Base-by-base conservation (phyloP, 2,888 invertebrate genomes). In the Lypha dubia region DNA sequence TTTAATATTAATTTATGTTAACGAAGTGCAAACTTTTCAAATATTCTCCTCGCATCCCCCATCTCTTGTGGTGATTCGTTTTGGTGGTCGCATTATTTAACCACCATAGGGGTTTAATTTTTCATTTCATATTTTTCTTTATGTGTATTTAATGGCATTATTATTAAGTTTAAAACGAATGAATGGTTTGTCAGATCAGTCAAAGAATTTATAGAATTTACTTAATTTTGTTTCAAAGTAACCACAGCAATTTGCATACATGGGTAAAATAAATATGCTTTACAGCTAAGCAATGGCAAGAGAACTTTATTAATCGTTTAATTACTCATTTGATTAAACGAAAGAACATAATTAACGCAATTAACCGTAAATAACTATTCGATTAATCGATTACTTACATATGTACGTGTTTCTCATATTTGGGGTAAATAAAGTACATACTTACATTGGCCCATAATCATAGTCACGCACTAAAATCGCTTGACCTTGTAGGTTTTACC, bases 11-110 rank as follows among this genome's bases (percentile, higher is more conserved):
- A 56, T 56, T 13, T 9, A 13, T 3, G 28, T 56, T 56, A 35
- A 35, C 5, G 35, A 35, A 22, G 9, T 60, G 17, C 22, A 32
- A 32, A 49, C n/a, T 17, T n/a, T 49, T 24, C 28, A 60, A 35
- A 24, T 44, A 3, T 44, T 41, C 49, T 15, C 46, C 17, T 44
- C 1, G 8, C 32, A 32, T 6, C 9, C 32, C 1, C 62, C 17
- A n/a, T n/a, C 22, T 3, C 20, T 60, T 35, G 17, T 15, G n/a
- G 35, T n/a, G n/a, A 44, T 44, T 46, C 49, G 58, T 24, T 63
- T n/a, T n/a, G n/a, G n/a, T 46, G 81, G 75, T 70, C 81, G 71
- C 15, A 82, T 60, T 65, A 65, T 71, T 76, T 82, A 70, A 82
- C 76, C 76, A 75, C 56, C 32, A 58, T 51, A n/a, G n/a, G n/a